Conservation (phyloP, 1,140 invertebrate species). For the Kradibia gibbosae region DNA sequence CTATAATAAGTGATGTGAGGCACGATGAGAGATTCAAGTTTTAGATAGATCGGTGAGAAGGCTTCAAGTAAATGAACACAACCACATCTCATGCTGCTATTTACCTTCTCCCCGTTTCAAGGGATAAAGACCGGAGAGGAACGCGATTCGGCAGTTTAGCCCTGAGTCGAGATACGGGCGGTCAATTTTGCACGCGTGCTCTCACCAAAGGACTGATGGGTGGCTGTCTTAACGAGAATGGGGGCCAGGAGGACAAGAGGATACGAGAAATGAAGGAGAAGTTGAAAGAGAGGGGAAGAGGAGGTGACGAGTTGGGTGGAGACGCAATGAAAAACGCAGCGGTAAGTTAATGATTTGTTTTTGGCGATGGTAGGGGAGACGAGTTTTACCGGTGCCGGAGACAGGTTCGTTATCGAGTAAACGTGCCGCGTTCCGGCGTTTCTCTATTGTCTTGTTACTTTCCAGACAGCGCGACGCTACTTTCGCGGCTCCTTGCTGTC, state of each 20-base stretch:
- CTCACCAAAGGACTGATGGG: too few relatives aligned
- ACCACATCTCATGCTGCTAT: too few relatives aligned
- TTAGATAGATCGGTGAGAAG: too few relatives aligned
- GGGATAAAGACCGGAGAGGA: neutral
- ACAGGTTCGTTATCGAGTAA: constrained; percentile 67
- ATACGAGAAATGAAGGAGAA: too few relatives aligned
- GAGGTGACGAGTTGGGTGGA: neutral
- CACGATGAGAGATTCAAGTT: too few relatives aligned
- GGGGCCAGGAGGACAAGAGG: too few relatives aligned
- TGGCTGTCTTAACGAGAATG: too few relatives aligned
- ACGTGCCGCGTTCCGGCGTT: constrained; percentile 21
- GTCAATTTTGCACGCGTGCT: neutral
- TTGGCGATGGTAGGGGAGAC: constrained; percentile 57
- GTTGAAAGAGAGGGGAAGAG: too few relatives aligned
- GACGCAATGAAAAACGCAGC: neutral
- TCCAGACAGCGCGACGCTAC: constrained; percentile 39
- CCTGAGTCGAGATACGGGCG: neutral
- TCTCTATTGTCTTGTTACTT: constrained; percentile 31
- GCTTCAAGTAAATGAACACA: too few relatives aligned
- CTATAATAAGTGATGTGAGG: too few relatives aligned
- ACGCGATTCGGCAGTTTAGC: neutral
- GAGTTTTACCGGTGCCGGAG: constrained; percentile 64
- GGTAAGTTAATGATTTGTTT: constrained; percentile 61
- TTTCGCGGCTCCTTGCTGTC: constrained; percentile 36
- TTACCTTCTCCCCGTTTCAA: neutral